These are phyloP conservation scores for Drosophila nr. perissopoda DNA, from an alignment of 2,888 invertebrate genomes.

Conservation along the genomic window DNA sequence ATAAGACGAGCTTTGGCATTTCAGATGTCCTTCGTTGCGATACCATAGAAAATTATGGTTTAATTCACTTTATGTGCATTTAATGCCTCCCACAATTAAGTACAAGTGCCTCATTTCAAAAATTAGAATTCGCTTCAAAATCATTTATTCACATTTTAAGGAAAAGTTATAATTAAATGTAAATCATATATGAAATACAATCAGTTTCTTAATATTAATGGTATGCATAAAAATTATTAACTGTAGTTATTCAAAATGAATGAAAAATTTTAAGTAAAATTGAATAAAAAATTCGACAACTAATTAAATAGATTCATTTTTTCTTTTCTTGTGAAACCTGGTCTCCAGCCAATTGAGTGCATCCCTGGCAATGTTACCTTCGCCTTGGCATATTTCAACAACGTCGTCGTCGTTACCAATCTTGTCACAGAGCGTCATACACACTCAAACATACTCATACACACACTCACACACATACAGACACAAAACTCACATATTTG, in stretches of 20 bases:
- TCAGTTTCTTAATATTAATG: not conserved
- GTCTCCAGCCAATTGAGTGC: slow-evolving; percentile 37
- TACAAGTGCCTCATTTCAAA: not conserved
- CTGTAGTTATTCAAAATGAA: not conserved
- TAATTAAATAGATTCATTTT: not conserved
- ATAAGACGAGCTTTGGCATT: slow-evolving; percentile 11
- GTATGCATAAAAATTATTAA: not conserved
- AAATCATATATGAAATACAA: not conserved
- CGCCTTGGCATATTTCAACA: slow-evolving; percentile 64
- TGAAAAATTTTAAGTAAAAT: not conserved
- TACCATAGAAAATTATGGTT: slow-evolving; percentile 1
- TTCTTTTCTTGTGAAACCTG: slow-evolving; percentile 1
- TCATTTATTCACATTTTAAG: not conserved
- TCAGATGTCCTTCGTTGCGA: slow-evolving; percentile 13
- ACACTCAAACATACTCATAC: slow-evolving; percentile 26
- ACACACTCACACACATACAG: slow-evolving; percentile 23
- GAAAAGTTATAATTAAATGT: not conserved
- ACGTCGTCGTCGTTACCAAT: slow-evolving; percentile 37
- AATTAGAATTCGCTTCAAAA: not conserved
- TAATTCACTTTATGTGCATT: not conserved
- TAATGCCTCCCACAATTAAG: not conserved
- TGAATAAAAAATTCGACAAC: not conserved
- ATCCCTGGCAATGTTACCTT: slow-evolving; percentile 60
- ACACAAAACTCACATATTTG: slow-evolving; percentile 26
- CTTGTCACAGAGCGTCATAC: slow-evolving; percentile 54